These are phyloP conservation scores for Drosophila grimshawi DNA, from an alignment of 1,140 invertebrate species.

Conservation along the genomic window DNA sequence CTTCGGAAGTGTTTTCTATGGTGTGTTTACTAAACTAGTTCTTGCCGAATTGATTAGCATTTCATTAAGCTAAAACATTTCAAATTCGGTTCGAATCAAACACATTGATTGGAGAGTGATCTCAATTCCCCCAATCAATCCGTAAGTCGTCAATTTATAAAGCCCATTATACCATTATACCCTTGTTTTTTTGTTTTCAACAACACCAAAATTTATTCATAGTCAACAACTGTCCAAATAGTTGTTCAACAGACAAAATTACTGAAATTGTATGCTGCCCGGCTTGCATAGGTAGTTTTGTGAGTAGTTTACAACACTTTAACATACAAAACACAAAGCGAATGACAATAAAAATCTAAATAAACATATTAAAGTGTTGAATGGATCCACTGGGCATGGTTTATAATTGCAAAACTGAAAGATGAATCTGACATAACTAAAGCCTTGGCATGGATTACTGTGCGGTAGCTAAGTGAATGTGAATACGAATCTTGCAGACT, in stretches of 20 bases:
- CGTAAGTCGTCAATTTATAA: slow-evolving; percentile 9
- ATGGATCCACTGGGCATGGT: background rate
- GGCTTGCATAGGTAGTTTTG: slow-evolving; percentile 8
- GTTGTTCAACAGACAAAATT: slow-evolving; percentile 8
- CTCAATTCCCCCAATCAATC: slow-evolving; percentile 4
- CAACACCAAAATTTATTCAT: slow-evolving; percentile 27
- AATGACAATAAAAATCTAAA: slow-evolving; percentile 33
- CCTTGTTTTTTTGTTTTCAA: background rate
- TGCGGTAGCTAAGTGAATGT: slow-evolving; percentile 4
- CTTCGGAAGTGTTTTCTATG: slow-evolving; percentile 54
- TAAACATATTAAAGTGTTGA: slow-evolving; percentile 33
- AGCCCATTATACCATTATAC: slow-evolving; percentile 1
- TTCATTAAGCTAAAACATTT: slow-evolving; percentile 12
- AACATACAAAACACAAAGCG: slow-evolving; percentile 7
- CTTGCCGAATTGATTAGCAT: slow-evolving; percentile 51
- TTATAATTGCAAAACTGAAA: slow-evolving; percentile 2
- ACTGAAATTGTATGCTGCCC: slow-evolving; percentile 1
- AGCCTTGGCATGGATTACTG: slow-evolving; percentile 15
- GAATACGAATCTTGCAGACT: background rate
- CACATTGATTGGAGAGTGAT: slow-evolving; percentile 8
- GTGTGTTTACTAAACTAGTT: slow-evolving; percentile 63
- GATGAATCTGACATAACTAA: background rate
- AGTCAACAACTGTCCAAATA: slow-evolving; percentile 3
- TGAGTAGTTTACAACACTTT: slow-evolving; percentile 20
- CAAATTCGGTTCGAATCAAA: slow-evolving; percentile 18